phyloP scores from a whole-genome alignment of 2,797 vertebrate species.

The Coranthus polyacanthus region DNA sequence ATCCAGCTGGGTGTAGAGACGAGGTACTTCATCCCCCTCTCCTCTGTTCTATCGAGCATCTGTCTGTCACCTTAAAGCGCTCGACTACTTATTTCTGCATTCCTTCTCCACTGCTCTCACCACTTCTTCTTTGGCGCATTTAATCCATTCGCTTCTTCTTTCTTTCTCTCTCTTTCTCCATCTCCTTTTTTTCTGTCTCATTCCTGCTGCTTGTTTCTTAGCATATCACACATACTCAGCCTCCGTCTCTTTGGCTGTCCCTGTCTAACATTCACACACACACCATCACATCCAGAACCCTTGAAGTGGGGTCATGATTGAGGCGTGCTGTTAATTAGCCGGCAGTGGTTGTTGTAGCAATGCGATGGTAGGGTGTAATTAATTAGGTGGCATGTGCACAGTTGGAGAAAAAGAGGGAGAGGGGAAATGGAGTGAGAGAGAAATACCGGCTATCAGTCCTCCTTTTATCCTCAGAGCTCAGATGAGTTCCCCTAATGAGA shows the following conservation, averaged over 20 bases:
- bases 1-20: conserved; percentile 80
- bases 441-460: conserved; percentile 74
- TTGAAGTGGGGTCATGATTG: conserved; percentile 79
- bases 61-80: conserved; percentile 62
- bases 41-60: conserved; percentile 46
- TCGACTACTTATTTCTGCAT: conserved; percentile 39
- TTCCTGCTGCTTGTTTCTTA: conserved; percentile 23
- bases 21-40: conserved; percentile 35
- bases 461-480: conserved; percentile 80
- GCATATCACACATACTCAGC: conserved; percentile 34
- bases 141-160: conserved; percentile 22
- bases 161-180: conserved; percentile 1
- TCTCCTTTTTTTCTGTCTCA: background rate
- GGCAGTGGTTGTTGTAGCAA: conserved; percentile 79
- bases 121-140: conserved; percentile 20
- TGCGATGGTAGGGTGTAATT: conserved; percentile 81
- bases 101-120: conserved; percentile 21
- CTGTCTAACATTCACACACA: conserved; percentile 16
- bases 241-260: conserved; percentile 33
- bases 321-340: conserved; percentile 82
- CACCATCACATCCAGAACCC: conserved; percentile 66
- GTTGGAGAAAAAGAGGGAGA: conserved; percentile 72
- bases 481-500: conserved; percentile 81
- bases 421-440: conserved; percentile 55
- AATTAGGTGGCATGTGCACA: conserved; percentile 81